Percentiles rank a stretch among this genome's conserved stretches.
Evolutionary conservation across 2,113 vertebrate genomes (phyloP).

Genomic region (Cervus canadensis): DNA sequence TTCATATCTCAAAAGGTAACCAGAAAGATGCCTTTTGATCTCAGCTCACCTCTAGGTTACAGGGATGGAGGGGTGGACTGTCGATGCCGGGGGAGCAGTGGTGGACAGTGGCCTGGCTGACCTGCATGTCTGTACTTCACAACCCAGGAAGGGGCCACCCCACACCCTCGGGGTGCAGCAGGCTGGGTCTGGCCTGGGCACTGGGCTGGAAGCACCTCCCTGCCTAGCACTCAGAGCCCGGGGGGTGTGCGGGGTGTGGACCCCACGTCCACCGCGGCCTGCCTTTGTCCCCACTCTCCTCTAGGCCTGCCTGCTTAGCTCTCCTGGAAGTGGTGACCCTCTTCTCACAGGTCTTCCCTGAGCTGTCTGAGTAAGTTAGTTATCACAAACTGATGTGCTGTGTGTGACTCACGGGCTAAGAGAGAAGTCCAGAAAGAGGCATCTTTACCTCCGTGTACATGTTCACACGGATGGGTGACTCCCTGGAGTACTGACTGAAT

Average conservation of each 20-base stretch:
- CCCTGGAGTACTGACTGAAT: not conserved
- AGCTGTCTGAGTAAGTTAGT: not conserved
- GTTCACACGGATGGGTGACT: not conserved
- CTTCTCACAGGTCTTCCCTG: not conserved
- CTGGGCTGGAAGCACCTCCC: not conserved
- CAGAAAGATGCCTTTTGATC: not conserved
- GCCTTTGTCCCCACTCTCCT: not conserved
- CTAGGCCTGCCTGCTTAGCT: not conserved
- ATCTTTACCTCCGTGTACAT: not conserved
- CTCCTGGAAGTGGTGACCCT: not conserved
- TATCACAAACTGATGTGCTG: not conserved
- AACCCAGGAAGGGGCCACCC: too few species aligned
- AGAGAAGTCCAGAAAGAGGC: not conserved
- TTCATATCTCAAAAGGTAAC: not conserved
- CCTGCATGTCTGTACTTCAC: not conserved
- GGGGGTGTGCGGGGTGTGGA: not conserved
- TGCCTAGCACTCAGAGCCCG: too few species aligned
- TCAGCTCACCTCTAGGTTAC: not conserved
- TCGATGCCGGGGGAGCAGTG: accelerated
- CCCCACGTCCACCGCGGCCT: not conserved
- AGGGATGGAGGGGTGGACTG: accelerated
- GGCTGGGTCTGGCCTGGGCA: not conserved
- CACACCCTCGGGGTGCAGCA: not conserved
- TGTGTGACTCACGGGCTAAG: not conserved
- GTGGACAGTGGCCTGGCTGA: accelerated